These are phyloP conservation scores for Oophaga pumilio DNA, from an alignment of 2,113 vertebrate species.

Conservation along the genomic window DNA sequence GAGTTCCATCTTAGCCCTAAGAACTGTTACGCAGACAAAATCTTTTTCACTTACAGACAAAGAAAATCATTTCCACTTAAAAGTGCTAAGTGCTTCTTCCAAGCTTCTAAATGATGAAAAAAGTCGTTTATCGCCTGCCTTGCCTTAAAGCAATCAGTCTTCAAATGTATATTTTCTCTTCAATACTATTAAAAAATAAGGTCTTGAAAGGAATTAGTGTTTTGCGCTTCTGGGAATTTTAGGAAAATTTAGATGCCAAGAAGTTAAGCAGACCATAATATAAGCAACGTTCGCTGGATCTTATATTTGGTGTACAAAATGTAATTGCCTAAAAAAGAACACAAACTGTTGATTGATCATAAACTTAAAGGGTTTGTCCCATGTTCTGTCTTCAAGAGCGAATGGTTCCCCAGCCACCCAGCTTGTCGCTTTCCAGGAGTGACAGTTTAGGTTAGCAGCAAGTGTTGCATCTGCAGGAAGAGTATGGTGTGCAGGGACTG, in stretches of 20 bases:
- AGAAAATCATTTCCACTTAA: conserved; percentile 21
- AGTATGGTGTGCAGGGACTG: no score
- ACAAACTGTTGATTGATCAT: neutral
- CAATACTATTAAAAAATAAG: conserved; percentile 16
- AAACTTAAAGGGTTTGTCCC: neutral
- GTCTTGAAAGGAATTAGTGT: neutral
- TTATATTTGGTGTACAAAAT: neutral
- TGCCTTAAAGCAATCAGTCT: conserved; percentile 10
- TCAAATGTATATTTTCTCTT: conserved; percentile 1
- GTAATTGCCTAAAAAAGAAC: neutral
- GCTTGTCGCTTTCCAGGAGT: no score
- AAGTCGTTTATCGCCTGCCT: neutral
- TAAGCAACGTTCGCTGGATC: neutral
- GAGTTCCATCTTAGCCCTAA: conserved; percentile 14
- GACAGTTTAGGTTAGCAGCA: no score
- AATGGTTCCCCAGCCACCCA: no score
- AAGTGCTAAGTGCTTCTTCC: conserved; percentile 24
- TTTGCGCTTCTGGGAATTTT: neutral
- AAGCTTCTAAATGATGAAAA: conserved; percentile 32
- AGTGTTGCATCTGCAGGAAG: no score
- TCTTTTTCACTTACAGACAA: conserved; percentile 29
- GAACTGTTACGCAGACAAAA: conserved; percentile 15
- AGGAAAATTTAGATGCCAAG: neutral
- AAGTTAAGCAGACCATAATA: conserved; percentile 7
- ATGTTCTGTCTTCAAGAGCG: no score